Evolutionary conservation across 2,113 vertebrate genomes (phyloP), one percentile per base, ranked within the genome.

Genomic region (Maccullochella peelii): DNA sequence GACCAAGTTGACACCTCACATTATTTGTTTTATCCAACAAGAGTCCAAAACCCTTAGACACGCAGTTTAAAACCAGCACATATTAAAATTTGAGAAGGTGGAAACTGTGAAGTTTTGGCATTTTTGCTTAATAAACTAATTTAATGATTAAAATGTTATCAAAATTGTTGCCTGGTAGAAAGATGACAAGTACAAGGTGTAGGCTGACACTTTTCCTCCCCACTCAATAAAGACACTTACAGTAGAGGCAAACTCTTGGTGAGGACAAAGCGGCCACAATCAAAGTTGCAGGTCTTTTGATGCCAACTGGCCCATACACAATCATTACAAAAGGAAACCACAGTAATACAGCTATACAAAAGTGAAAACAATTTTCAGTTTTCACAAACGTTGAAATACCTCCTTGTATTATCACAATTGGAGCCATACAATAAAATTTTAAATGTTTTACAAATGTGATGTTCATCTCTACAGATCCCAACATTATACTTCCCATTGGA

Each of bases 401-500:
- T 33, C 33, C 33, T 33, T 33, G 33, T 33, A 33, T 33, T 42
- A 42, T 42, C 42, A 42, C 42, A 42, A 42, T 9, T 42, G 42
- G 42, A 42, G 9, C 42, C 42, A 42, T 42, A 42, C 42, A 42
- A 11, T 42, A 11, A 42, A 42, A 11, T 42, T 42, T 42, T 2
- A 42, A 42, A 11, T 9, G 10, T 42, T 42, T 42, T 42, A 10
- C 9, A 42, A 33, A 33, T 33, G 33, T 52, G 20, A 30, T 83
- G 8, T 83, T 57, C 5, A 15, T 71, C 20, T 66, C 71, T 40
- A 1, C 91, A 99, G 98, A 94, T 68, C 92, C 23, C 40, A 91
- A 95, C 78, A 58, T 93, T 74, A 87, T 94, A 11, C 74, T 94
- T 72, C 94, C 94, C 1, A 70, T 97, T 36, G 96, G 95, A 69